Percentiles rank a stretch among this genome's conserved stretches.
Evolutionary conservation across 2,888 invertebrate genomes (phyloP).

Genomic region (Rambutsinella grinnellia): DNA sequence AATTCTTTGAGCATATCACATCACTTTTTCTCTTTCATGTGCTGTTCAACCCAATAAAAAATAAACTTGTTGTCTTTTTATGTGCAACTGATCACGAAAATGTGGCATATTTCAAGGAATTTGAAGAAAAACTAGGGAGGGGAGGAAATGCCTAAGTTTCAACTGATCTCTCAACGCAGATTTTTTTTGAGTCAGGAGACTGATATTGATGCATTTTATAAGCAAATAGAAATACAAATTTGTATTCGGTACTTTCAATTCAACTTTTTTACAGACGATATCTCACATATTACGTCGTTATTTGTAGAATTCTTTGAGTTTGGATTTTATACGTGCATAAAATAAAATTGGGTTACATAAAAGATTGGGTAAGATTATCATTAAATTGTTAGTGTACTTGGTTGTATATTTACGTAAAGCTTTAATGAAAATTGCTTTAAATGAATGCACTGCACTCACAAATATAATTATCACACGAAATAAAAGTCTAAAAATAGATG

Average conservation of each 20-base stretch:
- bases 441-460: neutral
- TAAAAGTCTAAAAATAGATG: too few relatives aligned
- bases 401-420: too few relatives aligned
- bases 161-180: conserved; percentile 34
- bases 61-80: conserved; percentile 48
- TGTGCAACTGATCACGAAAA: conserved; percentile 43
- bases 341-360: too few relatives aligned
- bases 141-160: conserved; percentile 25
- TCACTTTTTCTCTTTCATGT: neutral
- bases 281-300: too few relatives aligned
- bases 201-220: conserved; percentile 51
- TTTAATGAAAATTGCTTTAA: conserved; percentile 3
- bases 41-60: conserved; percentile 26
- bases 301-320: too few relatives aligned
- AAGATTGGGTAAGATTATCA: too few relatives aligned
- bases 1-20: too few relatives aligned
- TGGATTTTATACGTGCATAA: too few relatives aligned
- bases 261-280: conserved; percentile 12
- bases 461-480: conserved; percentile 1
- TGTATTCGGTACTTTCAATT: conserved; percentile 27
- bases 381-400: too few relatives aligned
- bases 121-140: neutral
- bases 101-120: conserved; percentile 22
- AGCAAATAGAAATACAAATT: conserved; percentile 41
- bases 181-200: conserved; percentile 21